Conservation (phyloP, 2,888 invertebrate species). For the Arctia plantaginis region DNA sequence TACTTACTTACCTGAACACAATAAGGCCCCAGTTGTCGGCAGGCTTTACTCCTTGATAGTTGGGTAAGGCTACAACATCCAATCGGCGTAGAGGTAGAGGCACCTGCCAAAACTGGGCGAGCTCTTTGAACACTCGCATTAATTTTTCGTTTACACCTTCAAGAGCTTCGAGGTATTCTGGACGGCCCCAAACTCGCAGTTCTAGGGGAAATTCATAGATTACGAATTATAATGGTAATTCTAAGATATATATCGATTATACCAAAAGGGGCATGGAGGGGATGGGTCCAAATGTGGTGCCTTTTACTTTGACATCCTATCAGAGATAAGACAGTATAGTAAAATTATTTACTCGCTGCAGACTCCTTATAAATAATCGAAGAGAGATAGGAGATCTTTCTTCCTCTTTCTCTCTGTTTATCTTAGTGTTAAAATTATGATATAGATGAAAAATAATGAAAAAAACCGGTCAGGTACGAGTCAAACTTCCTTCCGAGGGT, state of each 20-base stretch:
- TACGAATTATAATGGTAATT: background rate
- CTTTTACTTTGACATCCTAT: too few relatives aligned
- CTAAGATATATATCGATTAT: background rate
- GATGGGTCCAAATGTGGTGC: too few relatives aligned
- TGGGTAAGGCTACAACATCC: conserved; percentile 91
- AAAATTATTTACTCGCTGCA: too few relatives aligned
- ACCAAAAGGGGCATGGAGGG: background rate
- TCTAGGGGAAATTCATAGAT: conserved; percentile 58
- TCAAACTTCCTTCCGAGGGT: too few relatives aligned
- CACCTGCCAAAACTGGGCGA: conserved; percentile 88
- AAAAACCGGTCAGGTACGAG: too few relatives aligned
- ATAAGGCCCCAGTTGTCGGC: conserved; percentile 93
- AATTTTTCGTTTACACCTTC: conserved; percentile 87
- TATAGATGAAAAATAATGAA: too few relatives aligned
- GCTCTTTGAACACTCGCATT: conserved; percentile 84
- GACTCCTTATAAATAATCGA: too few relatives aligned
- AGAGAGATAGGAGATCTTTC: too few relatives aligned
- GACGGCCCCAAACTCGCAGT: conserved; percentile 88
- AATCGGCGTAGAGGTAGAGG: conserved; percentile 89
- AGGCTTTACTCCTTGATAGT: conserved; percentile 89
- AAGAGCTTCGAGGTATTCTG: conserved; percentile 87
- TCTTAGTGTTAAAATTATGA: too few relatives aligned
- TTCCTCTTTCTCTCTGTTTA: too few relatives aligned
- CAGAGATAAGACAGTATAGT: too few relatives aligned
- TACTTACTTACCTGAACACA: conserved; percentile 89